Base-by-base conservation (phyloP, 2,888 invertebrate species). In the Papilio gigon region DNA sequence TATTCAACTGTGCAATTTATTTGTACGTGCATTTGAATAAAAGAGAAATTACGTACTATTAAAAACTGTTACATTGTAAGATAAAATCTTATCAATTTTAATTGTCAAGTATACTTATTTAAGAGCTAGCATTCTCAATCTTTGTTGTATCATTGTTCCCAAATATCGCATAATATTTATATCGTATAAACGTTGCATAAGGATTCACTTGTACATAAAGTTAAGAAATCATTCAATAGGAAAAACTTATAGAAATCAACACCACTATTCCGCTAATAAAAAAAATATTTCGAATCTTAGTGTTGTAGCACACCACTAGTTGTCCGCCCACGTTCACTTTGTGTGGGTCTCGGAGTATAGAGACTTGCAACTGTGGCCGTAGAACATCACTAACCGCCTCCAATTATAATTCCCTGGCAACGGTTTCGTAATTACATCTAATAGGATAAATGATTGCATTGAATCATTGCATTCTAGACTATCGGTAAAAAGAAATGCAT, bases 251-350 rank as follows among this genome's bases (percentile, higher is more conserved):
- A 1, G 5, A 4, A 22, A 50, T 14, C 25, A 22, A 47, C 25
- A 6, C 12, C 14, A 27, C 14, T 53, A 2, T 14, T 5, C 4
- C 14, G 2, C 12, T 14, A 50, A 40, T n/a, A 40, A 25, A 9
- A 50, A 50, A 22, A 47, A 47, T n/a, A 33, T 33, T 33, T n/a
- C 14, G 1, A 47, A 4, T 58, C 30, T 30, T 17, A 33, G 14
- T 42, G n/a, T 59, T 22, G 12, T n/a, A 30, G 64, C 12, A 20
- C 65, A 44, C 17, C 69, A 53, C 69, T 69, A 60, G 42, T 27
- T 80, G 77, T 82, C 84, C 81, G 77, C 82, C 83, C 80, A 83
- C 83, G 77, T 77, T 74, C 78, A 77, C 81, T 81, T 80, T 80
- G 78, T 77, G 77, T 80, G 80, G 79, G 81, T 82, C 82, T 80